phyloP scores from a whole-genome alignment of 2,888 invertebrate genomes.

The Rugalucina vietnamica region DNA sequence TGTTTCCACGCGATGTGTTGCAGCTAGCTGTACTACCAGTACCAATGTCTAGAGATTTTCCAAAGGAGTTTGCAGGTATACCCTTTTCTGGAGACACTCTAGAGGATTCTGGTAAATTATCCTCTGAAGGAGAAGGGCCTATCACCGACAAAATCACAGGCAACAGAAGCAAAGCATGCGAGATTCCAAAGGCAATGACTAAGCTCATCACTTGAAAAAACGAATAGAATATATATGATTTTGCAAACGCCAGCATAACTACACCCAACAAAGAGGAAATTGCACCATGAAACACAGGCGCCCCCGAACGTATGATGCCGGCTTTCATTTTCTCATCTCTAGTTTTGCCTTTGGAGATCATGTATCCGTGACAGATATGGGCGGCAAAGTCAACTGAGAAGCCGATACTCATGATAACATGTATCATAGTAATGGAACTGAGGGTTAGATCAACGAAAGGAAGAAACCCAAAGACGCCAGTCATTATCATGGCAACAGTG shows the following conservation, averaged over 20 bases:
- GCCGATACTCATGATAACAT: constrained; percentile 75
- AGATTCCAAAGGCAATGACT: constrained; percentile 60
- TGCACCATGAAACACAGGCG: constrained; percentile 61
- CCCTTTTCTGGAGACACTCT: no score
- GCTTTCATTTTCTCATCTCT: constrained; percentile 42
- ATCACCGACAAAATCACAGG: constrained; percentile 56
- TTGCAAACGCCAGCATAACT: no score
- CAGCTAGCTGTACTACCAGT: no score
- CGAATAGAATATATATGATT: no score
- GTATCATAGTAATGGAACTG: constrained; percentile 75
- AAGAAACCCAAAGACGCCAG: constrained; percentile 76
- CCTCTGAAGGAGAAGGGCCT: constrained; percentile 39
- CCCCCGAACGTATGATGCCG: constrained; percentile 54
- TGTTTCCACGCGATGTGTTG: no score
- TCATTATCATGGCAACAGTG: constrained; percentile 70
- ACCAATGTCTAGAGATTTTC: no score
- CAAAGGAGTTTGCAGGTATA: no score
- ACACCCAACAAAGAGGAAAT: no score
- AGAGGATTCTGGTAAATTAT: no score
- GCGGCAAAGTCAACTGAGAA: no score
- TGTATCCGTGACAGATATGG: constrained; percentile 70
- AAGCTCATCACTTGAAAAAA: constrained; percentile 67
- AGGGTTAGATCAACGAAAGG: constrained; percentile 70
- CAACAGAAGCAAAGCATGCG: constrained; percentile 54
- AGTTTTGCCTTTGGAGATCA: constrained; percentile 34